phyloP scores from a whole-genome alignment of 2,888 invertebrate genomes.

The Volucella bombylans region DNA sequence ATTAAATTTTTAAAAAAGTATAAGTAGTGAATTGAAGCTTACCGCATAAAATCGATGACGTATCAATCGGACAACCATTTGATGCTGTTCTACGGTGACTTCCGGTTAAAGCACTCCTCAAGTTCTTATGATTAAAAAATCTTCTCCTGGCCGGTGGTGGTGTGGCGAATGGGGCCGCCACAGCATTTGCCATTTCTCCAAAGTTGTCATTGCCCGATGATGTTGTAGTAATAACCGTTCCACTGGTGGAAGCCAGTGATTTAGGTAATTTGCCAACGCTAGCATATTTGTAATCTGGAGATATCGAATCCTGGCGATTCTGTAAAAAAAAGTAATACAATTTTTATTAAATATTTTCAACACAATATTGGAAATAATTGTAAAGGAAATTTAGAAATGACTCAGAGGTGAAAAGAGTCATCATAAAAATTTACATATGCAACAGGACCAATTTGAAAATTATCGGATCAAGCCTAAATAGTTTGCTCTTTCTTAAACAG shows the following conservation, averaged over 20 bases:
- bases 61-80: conserved; percentile 82
- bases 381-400: conserved; percentile 33
- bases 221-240: conserved; percentile 65
- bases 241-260: conserved; percentile 73
- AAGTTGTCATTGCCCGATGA: conserved; percentile 78
- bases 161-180: conserved; percentile 91
- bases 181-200: conserved; percentile 82
- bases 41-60: conserved; percentile 79
- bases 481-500: conserved; percentile 34
- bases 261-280: conserved; percentile 80
- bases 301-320: conserved; percentile 81
- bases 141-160: conserved; percentile 90
- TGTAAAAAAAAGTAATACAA: conserved; percentile 61
- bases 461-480: conserved; percentile 23
- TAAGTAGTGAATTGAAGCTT: conserved; percentile 74
- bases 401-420: conserved; percentile 28
- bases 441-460: conserved; percentile 51
- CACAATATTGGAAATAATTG: conserved; percentile 26
- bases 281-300: conserved; percentile 81
- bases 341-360: conserved; percentile 1
- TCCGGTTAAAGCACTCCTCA: conserved; percentile 89
- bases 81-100: conserved; percentile 81
- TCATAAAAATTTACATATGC: conserved; percentile 28
- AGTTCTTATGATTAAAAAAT: conserved; percentile 91
- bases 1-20: background rate